Evolutionary conservation across 2,888 invertebrate species (phyloP).

Genomic region (Pterostichus madidus): DNA sequence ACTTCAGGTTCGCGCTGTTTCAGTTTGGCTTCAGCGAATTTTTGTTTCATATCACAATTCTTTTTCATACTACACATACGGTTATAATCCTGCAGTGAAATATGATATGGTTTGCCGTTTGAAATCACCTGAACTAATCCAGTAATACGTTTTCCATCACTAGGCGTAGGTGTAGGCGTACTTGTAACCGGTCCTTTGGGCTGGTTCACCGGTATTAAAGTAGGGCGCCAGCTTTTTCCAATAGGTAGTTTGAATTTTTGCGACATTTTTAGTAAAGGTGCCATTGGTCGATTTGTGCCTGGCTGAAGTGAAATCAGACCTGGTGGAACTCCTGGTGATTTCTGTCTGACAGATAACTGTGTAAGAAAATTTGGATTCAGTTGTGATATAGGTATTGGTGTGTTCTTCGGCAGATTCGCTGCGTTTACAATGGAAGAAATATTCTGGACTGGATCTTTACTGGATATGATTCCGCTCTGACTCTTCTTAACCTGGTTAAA

Average conservation of each 20-base stretch:
- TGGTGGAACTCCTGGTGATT: conserved; percentile 72
- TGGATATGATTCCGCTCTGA: conserved; percentile 71
- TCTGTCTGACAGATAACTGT: conserved; percentile 67
- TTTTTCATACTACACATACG: conserved; percentile 87
- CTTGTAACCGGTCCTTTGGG: conserved; percentile 70
- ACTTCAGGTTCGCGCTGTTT: conserved; percentile 70
- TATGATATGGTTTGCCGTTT: conserved; percentile 88
- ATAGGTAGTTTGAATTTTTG: conserved; percentile 78
- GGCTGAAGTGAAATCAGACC: conserved; percentile 75
- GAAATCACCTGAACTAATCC: conserved; percentile 87
- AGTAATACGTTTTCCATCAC: conserved; percentile 81
- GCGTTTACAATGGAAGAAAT: conserved; percentile 70
- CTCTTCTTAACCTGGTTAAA: conserved; percentile 73
- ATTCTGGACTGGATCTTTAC: conserved; percentile 67
- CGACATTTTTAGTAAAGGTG: conserved; percentile 73
- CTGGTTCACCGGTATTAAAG: conserved; percentile 82
- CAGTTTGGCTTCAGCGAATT: conserved; percentile 78
- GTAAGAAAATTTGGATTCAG: conserved; percentile 70
- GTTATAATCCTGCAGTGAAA: conserved; percentile 89
- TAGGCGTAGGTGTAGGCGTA: conserved; percentile 76
- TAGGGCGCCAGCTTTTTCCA: conserved; percentile 86
- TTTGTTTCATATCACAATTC: conserved; percentile 78
- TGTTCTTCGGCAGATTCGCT: conserved; percentile 75
- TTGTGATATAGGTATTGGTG: conserved; percentile 75
- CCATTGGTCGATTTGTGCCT: conserved; percentile 72